These are phyloP conservation scores for Nipponia nippon DNA, from an alignment of 2,113 vertebrate species.

Conservation along the genomic window DNA sequence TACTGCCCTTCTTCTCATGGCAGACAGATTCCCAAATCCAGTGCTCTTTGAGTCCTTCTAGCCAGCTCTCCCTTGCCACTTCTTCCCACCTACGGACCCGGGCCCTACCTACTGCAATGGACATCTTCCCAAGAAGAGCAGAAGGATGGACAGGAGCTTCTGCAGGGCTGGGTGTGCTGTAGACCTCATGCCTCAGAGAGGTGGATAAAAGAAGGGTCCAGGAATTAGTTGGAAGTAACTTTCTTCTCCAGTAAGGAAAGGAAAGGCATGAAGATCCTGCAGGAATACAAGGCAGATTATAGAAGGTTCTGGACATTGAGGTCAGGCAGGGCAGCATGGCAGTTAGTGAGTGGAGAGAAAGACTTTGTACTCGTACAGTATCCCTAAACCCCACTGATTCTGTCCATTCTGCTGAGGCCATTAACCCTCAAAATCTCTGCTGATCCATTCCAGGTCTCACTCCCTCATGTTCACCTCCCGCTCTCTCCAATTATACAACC, in stretches of 20 bases:
- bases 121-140: not conserved
- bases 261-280: not conserved
- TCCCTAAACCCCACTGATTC: not conserved
- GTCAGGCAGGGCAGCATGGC: not conserved
- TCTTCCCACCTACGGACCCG: not conserved
- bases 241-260: not conserved
- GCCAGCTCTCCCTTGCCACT: not conserved
- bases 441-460: not conserved
- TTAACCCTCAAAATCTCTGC: not conserved
- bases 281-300: not conserved
- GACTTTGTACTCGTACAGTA: not conserved
- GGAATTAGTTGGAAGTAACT: not conserved
- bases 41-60: not conserved
- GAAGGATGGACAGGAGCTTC: not conserved
- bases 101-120: not conserved
- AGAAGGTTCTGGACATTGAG: not conserved
- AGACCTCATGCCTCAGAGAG: not conserved
- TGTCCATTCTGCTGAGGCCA: not conserved
- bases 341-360: not conserved
- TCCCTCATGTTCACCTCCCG: not conserved
- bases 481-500: not conserved
- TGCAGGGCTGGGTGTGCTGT: not conserved
- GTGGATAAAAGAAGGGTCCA: not conserved
- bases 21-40: not conserved
- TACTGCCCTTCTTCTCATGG: not conserved